Conservation (phyloP, 2,113 vertebrate genomes). For the Gasterosteus aculeatus region DNA sequence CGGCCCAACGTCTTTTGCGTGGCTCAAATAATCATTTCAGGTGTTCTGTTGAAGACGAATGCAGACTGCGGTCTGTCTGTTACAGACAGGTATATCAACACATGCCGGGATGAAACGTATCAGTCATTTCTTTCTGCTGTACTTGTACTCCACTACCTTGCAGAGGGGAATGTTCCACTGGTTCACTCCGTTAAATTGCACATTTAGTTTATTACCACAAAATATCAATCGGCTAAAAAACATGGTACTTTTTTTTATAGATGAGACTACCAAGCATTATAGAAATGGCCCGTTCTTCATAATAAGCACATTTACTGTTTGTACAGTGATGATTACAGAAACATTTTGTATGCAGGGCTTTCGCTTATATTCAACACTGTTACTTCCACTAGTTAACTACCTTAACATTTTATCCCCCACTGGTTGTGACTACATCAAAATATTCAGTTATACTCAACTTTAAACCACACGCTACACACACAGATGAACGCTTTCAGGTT, state of each 20-base stretch:
- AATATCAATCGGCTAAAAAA: background rate
- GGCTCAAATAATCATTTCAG: background rate
- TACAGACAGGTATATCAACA: background rate
- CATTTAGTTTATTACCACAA: background rate
- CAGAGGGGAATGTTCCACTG: background rate
- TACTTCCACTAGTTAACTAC: background rate
- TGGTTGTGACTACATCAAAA: background rate
- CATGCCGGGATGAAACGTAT: background rate
- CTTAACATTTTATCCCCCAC: background rate
- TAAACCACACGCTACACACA: too few species aligned
- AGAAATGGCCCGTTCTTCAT: background rate
- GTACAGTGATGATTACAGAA: background rate
- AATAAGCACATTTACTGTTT: background rate
- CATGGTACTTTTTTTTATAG: too few species aligned
- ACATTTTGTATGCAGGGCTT: background rate
- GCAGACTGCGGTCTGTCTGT: background rate
- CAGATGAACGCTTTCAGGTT: background rate
- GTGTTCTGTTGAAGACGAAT: background rate
- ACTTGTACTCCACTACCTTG: background rate
- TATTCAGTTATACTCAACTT: background rate
- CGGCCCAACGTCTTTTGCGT: background rate
- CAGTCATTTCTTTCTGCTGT: background rate
- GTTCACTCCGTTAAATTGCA: background rate
- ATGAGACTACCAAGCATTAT: background rate
- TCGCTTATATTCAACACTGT: background rate